These are phyloP conservation scores for Myrmophylax atrothorax DNA, from an alignment of 2,113 vertebrate species.

Conservation along the genomic window DNA sequence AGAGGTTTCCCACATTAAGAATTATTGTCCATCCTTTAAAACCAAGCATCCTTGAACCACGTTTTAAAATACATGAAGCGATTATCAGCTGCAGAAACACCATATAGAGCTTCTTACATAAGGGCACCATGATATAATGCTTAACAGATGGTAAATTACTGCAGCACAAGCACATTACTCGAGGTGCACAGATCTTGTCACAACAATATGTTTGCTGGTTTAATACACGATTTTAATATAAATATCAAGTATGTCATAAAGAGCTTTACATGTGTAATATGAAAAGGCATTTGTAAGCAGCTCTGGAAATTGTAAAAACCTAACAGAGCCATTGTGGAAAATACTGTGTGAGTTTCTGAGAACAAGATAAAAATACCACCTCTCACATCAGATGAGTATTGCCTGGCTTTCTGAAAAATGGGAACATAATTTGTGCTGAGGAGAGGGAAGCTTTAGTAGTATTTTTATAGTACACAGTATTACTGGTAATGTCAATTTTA, in stretches of 20 bases:
- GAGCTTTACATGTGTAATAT: background rate
- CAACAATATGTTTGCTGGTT: slow-evolving; percentile 56
- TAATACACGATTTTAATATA: slow-evolving; percentile 26
- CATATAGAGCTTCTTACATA: slow-evolving; percentile 8
- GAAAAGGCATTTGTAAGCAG: slow-evolving; percentile 30
- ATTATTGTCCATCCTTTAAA: background rate
- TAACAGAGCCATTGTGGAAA: background rate
- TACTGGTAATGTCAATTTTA: background rate
- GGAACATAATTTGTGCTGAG: background rate
- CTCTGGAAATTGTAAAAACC: background rate
- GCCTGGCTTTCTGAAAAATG: background rate
- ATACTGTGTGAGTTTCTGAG: background rate
- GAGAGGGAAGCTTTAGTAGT: background rate
- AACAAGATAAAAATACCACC: background rate
- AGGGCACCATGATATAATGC: background rate
- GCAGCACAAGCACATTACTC: slow-evolving; percentile 30
- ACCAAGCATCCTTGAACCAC: background rate
- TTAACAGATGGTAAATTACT: slow-evolving; percentile 53
- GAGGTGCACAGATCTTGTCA: slow-evolving; percentile 56
- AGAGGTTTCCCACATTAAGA: background rate
- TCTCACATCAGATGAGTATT: background rate
- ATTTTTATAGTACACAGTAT: background rate
- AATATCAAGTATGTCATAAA: slow-evolving; percentile 29
- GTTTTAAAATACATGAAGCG: fast-evolving
- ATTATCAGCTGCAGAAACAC: background rate